Evolutionary conservation across 2,888 invertebrate species (phyloP), one percentile per base, ranked within the genome.

Genomic region (Andrena marginata): DNA sequence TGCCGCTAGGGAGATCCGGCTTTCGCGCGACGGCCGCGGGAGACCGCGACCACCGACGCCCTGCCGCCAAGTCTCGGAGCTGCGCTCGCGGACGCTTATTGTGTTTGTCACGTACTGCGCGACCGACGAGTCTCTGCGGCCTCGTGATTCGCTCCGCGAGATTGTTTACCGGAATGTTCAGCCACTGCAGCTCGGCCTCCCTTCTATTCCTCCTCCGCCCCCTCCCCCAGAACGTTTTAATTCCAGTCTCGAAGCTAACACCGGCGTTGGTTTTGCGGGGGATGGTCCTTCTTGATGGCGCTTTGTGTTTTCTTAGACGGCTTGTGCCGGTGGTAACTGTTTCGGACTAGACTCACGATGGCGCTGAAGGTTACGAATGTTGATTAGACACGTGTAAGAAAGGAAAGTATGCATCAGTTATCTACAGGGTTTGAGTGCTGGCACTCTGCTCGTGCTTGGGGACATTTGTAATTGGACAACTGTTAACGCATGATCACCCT

Each of bases 1-100:
- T 42, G 23, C 6, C 29, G 20, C 23, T 31, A 23, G 42, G 67
- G 68, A 51, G 49, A 68, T 75, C 68, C 69, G 77, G 77, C 69
- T 81, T 82, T 62, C 31, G 59, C 72, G 62, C 69, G 56, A 77
- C 70, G 23, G 35, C 20, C n/a, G n/a, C n/a, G n/a, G n/a, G n/a
- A n/a, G n/a, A n/a, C n/a, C n/a, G n/a, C n/a, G n/a, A n/a, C n/a
- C n/a, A n/a, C n/a, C n/a, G n/a, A n/a, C n/a, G 78, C 77, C 56
- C 13, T 20, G 26, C 56, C 56, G 13, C 35, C 62, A 31, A 51
- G 59, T 26, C 29, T 74, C 70, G 72, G 72, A 75, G 78, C 76
- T 62, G 67, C 78, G 85, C 82, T 76, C 78, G 81, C 79, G 68
- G 70, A 70, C 83, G 83, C 79, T 86, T 86, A 85, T 80, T 80